Conservation (phyloP, 2,113 vertebrate genomes). For the Tachysurus vachellii region DNA sequence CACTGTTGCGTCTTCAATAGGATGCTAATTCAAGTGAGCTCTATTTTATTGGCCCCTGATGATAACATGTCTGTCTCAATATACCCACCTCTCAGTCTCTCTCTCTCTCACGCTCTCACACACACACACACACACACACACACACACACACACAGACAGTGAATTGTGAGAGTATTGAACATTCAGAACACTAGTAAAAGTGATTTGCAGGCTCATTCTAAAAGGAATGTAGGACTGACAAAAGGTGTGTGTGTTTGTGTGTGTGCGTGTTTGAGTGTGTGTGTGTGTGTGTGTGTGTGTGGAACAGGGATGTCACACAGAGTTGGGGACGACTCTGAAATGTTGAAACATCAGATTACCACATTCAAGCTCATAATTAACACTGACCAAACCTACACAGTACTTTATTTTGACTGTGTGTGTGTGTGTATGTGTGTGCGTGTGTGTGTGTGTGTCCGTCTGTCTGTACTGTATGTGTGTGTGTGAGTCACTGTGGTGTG, state of each 20-base stretch:
- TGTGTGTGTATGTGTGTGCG: constrained; percentile 2
- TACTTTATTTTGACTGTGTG: neutral
- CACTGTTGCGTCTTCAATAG: neutral
- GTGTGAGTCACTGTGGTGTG: neutral
- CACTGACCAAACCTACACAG: neutral
- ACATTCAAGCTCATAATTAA: constrained; percentile 4
- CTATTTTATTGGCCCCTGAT: neutral
- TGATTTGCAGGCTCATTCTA: neutral
- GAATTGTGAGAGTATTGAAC: neutral
- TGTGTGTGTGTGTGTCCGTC: neutral
- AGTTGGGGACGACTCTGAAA: neutral
- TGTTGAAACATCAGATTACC: neutral
- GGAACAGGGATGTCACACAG: neutral
- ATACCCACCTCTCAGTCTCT: neutral
- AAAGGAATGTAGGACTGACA: no score
- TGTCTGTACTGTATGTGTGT: neutral
- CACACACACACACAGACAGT: neutral
- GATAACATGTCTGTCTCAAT: neutral
- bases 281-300: neutral
- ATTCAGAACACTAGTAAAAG: neutral
- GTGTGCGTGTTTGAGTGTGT: no score
- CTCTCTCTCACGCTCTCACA: no score
- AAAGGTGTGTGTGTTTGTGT: neutral
- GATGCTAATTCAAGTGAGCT: neutral
- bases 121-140: neutral